These are phyloP conservation scores for Ptychodera flava DNA, from an alignment of 35 echinoderm and acorn worm genomes.

Conservation along the genomic window DNA sequence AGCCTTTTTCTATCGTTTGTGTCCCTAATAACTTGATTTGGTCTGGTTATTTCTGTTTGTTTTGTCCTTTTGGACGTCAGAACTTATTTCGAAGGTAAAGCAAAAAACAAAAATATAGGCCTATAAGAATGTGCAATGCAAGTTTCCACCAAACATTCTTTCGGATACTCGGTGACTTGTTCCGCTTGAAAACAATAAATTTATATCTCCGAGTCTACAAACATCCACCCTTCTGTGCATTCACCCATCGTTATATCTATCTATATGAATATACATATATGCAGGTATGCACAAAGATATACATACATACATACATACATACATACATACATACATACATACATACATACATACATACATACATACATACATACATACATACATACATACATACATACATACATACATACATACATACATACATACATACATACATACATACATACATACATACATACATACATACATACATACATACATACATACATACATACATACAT, in stretches of 20 bases:
- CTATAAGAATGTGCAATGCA: too few species aligned
- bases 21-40: too few species aligned
- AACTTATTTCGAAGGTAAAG: too few species aligned
- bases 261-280: background rate
- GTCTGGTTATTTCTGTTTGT: too few species aligned
- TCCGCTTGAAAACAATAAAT: too few species aligned
- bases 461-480: background rate
- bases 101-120: too few species aligned
- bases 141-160: too few species aligned
- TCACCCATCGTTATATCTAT: background rate
- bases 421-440: background rate
- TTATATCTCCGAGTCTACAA: too few species aligned
- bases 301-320: background rate
- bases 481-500: constrained; percentile 2
- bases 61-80: too few species aligned
- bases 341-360: background rate
- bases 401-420: background rate
- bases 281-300: background rate
- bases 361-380: background rate
- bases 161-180: too few species aligned
- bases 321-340: background rate
- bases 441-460: constrained; percentile 2
- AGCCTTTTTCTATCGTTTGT: too few species aligned
- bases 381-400: background rate
- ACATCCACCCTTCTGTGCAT: too few species aligned